phyloP scores from a whole-genome alignment of 2,113 vertebrate species.

The Hydrochoerus hydrochaeris region DNA sequence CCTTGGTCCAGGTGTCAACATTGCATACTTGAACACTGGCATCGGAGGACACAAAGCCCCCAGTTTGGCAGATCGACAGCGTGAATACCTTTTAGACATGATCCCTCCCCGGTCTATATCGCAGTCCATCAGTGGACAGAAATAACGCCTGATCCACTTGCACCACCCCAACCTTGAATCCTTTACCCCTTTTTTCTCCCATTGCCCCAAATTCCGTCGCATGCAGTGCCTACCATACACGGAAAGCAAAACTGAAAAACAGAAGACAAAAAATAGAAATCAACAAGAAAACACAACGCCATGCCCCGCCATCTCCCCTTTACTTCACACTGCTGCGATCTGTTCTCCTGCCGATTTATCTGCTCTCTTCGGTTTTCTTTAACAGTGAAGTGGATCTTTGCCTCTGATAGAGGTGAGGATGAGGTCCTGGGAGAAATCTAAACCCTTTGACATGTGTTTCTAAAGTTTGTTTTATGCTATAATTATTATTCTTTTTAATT shows the following conservation, averaged over 20 bases:
- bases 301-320: constrained; percentile 68
- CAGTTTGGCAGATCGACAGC: constrained; percentile 96
- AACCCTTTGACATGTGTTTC: constrained; percentile 71
- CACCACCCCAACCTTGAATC: constrained; percentile 69
- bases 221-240: constrained; percentile 94
- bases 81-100: constrained; percentile 99
- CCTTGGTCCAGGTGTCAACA: constrained; percentile 92
- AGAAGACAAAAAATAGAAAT: constrained; percentile 75
- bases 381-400: constrained; percentile 65
- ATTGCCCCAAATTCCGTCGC: constrained; percentile 86
- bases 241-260: constrained; percentile 84
- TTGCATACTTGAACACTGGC: constrained; percentile 97
- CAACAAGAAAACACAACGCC: constrained; percentile 68
- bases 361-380: constrained; percentile 69
- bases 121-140: constrained; percentile 97
- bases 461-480: constrained; percentile 78
- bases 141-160: constrained; percentile 88
- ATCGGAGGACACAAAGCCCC: constrained; percentile 96
- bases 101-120: constrained; percentile 98
- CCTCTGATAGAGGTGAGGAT: constrained; percentile 76
- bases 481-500: constrained; percentile 80
- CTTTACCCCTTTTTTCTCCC: constrained; percentile 65
- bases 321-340: constrained; percentile 74
- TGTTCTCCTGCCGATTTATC: constrained; percentile 68
- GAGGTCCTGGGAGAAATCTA: constrained; percentile 75